A percentile compares a stretch with the other conserved stretches of the same genome.
These are phyloP conservation scores for Falcunculus frontatus DNA, from an alignment of 2,113 vertebrate species.

Conservation along the genomic window DNA sequence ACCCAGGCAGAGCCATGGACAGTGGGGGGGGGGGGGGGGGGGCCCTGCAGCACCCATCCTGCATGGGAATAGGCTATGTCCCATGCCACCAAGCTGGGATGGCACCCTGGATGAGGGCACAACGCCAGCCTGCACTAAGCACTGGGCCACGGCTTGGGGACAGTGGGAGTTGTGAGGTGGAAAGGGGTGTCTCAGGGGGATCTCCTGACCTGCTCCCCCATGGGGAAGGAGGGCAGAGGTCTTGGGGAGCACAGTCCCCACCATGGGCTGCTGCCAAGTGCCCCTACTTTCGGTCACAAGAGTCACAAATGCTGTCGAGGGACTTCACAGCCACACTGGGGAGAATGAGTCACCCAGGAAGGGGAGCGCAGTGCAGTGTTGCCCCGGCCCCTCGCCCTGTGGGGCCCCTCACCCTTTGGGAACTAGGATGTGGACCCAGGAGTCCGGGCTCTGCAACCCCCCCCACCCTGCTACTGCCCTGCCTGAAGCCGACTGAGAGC, in stretches of 20 bases:
- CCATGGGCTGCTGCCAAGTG: background rate
- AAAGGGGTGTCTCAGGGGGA: background rate
- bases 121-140: background rate
- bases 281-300: background rate
- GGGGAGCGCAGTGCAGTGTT: background rate
- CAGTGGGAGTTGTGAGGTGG: background rate
- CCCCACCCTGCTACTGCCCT: background rate
- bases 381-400: background rate
- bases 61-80: background rate
- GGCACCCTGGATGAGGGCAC: background rate
- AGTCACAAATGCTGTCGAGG: constrained; percentile 24
- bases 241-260: background rate
- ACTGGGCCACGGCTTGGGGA: rapidly evolving
- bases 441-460: rapidly evolving
- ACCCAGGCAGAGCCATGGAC: background rate
- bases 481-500: background rate
- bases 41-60: background rate
- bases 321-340: constrained; percentile 33
- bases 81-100: background rate
- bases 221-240: background rate
- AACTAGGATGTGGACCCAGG: background rate
- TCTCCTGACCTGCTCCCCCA: background rate
- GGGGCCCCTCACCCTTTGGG: background rate
- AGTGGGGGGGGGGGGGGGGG: background rate
- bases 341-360: constrained; percentile 50